phyloP scores from a whole-genome alignment of 2,797 vertebrate genomes.

The Synanceia verrucosa region DNA sequence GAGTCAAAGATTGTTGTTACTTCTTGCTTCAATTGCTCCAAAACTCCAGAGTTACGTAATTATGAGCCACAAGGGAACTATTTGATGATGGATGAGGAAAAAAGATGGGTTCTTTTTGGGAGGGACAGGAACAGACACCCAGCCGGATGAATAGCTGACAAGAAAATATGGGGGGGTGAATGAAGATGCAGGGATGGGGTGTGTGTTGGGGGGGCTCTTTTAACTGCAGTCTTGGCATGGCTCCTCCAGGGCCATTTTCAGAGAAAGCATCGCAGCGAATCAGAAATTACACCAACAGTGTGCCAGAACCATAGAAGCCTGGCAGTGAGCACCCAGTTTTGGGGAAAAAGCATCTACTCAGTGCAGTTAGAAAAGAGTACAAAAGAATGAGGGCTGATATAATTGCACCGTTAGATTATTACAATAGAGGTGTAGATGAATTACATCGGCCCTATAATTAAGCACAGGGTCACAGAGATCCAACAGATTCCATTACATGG shows the following conservation, averaged over 20 bases:
- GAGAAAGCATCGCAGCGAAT: conserved; percentile 58
- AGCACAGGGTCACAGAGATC: conserved; percentile 43
- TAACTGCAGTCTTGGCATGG: conserved; percentile 71
- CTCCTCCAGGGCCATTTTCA: conserved; percentile 66
- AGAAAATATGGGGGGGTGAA: conserved; percentile 4
- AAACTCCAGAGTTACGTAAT: conserved; percentile 16
- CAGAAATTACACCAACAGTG: conserved; percentile 46
- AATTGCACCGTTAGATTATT: conserved; percentile 21
- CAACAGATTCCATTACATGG: conserved; percentile 60
- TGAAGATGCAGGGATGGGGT: not conserved
- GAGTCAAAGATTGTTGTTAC: conserved; percentile 3
- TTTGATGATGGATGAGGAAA: conserved; percentile 17
- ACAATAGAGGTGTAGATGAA: conserved; percentile 35
- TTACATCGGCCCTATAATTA: conserved; percentile 41
- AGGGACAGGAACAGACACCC: conserved; percentile 7
- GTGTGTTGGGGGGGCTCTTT: conserved; percentile 16
- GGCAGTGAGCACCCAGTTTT: not conserved
- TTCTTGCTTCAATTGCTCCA: not conserved
- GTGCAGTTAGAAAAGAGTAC: not conserved
- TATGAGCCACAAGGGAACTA: conserved; percentile 8
- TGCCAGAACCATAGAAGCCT: conserved; percentile 42
- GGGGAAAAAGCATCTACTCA: not conserved
- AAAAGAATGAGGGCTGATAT: conserved; percentile 12
- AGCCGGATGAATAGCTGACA: conserved; percentile 19
- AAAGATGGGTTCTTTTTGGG: not conserved